Conservation (phyloP, 2,888 invertebrate species). For the Syrphus vitripennis region DNA sequence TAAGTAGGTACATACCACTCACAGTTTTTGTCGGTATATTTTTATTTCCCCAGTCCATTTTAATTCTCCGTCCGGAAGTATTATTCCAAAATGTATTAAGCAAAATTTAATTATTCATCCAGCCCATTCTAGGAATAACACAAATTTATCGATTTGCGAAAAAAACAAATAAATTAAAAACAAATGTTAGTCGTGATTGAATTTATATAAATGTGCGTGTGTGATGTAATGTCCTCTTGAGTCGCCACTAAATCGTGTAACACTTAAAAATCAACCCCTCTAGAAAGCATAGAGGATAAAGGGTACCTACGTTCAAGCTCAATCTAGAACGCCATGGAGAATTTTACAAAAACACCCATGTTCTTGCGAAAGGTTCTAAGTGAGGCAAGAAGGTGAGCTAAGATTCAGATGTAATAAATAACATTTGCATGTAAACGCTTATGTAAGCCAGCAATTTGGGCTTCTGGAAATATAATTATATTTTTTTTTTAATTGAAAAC, state of each 20-base stretch:
- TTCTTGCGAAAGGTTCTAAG: slow-evolving; percentile 80
- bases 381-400: slow-evolving; percentile 76
- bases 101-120: neutral
- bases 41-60: slow-evolving; percentile 37
- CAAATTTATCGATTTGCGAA: neutral
- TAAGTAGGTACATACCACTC: slow-evolving; percentile 19
- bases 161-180: neutral
- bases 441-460: slow-evolving; percentile 38
- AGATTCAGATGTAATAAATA: slow-evolving; percentile 32
- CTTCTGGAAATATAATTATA: neutral
- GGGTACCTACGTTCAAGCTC: neutral
- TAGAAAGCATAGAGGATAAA: neutral
- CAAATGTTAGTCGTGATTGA: slow-evolving; percentile 40
- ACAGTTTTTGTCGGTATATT: slow-evolving; percentile 9
- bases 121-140: neutral
- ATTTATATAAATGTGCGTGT: slow-evolving; percentile 49
- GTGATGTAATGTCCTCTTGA: slow-evolving; percentile 54
- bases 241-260: slow-evolving; percentile 32
- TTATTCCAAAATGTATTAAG: slow-evolving; percentile 16
- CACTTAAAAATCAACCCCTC: slow-evolving; percentile 5
- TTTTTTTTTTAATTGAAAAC: neutral
- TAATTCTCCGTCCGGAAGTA: slow-evolving; percentile 46
- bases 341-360: slow-evolving; percentile 79
- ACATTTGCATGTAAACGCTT: slow-evolving; percentile 26
- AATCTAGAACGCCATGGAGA: slow-evolving; percentile 75